These are phyloP conservation scores for Acrobasis repandana DNA, from an alignment of 2,888 invertebrate species.

Conservation along the genomic window DNA sequence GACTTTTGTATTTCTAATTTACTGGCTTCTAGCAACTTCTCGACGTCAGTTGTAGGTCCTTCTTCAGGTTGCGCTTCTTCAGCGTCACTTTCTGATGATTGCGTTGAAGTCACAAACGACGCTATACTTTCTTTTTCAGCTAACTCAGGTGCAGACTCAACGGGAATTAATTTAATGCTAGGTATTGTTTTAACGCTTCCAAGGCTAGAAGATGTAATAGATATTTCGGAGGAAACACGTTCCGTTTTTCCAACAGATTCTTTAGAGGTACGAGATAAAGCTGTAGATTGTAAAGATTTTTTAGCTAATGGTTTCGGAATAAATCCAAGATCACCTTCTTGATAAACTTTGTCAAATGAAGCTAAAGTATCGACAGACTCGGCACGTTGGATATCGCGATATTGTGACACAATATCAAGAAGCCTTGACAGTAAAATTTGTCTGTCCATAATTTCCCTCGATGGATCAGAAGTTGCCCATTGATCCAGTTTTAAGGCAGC, in stretches of 20 bases:
- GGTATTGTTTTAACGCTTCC: slow-evolving; percentile 67
- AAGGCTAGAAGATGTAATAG: slow-evolving; percentile 47
- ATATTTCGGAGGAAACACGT: slow-evolving; percentile 34
- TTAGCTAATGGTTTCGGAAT: slow-evolving; percentile 75
- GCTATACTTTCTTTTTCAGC: slow-evolving; percentile 57
- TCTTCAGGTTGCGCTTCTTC: slow-evolving; percentile 43
- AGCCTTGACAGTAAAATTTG: slow-evolving; percentile 80
- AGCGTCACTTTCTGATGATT: slow-evolving; percentile 46
- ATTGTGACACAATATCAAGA: slow-evolving; percentile 76
- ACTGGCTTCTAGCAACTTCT: slow-evolving; percentile 56
- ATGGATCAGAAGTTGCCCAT: slow-evolving; percentile 59
- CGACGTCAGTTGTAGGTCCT: slow-evolving; percentile 47
- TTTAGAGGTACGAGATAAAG: slow-evolving; percentile 38
- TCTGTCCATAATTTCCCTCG: slow-evolving; percentile 70
- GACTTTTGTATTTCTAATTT: slow-evolving; percentile 68
- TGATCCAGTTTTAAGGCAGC: slow-evolving; percentile 80
- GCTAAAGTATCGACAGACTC: slow-evolving; percentile 71
- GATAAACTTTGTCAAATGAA: slow-evolving; percentile 81
- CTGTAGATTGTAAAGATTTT: slow-evolving; percentile 42
- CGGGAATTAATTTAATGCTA: slow-evolving; percentile 57
- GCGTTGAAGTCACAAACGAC: slow-evolving; percentile 63
- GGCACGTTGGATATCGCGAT: slow-evolving; percentile 62
- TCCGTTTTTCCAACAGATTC: slow-evolving; percentile 42
- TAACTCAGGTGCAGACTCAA: slow-evolving; percentile 40
- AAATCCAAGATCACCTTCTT: slow-evolving; percentile 86